Evolutionary conservation across 1,140 invertebrate species (phyloP).

Genomic region (Philopotamus ludificatus): DNA sequence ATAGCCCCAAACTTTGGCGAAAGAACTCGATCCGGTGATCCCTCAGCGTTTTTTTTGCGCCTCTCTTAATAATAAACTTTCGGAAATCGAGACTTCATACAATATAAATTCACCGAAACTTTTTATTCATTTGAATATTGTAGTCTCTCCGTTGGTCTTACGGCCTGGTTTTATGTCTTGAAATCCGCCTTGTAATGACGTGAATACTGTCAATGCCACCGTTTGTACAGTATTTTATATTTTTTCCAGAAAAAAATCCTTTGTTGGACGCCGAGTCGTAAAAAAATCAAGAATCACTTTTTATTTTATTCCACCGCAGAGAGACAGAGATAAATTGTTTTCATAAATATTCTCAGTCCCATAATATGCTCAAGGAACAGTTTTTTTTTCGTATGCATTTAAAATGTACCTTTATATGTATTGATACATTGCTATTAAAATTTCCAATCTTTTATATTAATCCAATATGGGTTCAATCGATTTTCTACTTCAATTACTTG

Average conservation of each 20-base stretch:
- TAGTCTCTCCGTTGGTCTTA: background rate
- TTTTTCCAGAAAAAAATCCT: background rate
- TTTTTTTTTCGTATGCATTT: background rate
- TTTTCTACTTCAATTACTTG: conserved; percentile 28
- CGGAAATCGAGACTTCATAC: background rate
- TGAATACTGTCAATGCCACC: background rate
- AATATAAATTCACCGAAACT: too few relatives aligned
- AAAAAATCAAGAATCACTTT: background rate
- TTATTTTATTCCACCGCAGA: background rate
- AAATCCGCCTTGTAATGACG: background rate
- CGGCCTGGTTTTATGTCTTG: background rate
- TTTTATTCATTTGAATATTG: background rate
- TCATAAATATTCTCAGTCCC: background rate
- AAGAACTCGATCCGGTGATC: background rate
- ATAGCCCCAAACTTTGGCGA: background rate
- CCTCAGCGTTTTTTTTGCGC: too few relatives aligned
- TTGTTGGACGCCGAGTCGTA: background rate
- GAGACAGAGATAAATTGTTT: conserved; percentile 22
- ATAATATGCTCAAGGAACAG: background rate
- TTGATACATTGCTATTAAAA: conserved; percentile 24
- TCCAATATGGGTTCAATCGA: conserved; percentile 28
- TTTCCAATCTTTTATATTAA: conserved; percentile 15
- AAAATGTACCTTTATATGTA: conserved; percentile 1
- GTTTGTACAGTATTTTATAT: background rate
- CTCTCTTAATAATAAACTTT: too few relatives aligned